Conservation (phyloP, 1,140 invertebrate species). For the Drosophila lacteicornis region DNA sequence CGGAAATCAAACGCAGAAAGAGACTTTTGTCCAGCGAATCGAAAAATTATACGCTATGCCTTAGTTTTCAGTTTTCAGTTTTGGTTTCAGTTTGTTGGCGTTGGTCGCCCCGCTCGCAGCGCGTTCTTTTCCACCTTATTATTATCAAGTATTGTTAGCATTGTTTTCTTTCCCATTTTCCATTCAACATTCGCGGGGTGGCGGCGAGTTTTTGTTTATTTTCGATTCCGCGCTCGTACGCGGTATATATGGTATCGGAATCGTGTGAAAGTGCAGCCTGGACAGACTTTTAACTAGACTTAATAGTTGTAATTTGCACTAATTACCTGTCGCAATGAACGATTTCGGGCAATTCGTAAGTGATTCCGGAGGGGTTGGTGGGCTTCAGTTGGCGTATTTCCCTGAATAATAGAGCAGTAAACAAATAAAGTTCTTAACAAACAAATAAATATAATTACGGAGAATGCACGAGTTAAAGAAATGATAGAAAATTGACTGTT, state of each 20-base stretch:
- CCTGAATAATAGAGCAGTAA: not conserved
- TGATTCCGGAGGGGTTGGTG: slow-evolving; percentile 18
- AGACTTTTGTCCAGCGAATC: slow-evolving; percentile 57
- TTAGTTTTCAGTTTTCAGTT: slow-evolving; percentile 12
- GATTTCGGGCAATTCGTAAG: slow-evolving; percentile 57
- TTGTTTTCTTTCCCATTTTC: slow-evolving; percentile 29
- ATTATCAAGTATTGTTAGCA: slow-evolving; percentile 10
- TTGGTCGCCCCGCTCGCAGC: slow-evolving; percentile 69
- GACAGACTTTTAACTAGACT: slow-evolving; percentile 5
- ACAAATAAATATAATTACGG: not conserved
- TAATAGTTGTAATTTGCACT: slow-evolving; percentile 55
- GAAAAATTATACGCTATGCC: slow-evolving; percentile 54
- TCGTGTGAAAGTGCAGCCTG: slow-evolving; percentile 71
- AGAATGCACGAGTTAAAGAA: not conserved
- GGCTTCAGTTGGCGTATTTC: not conserved
- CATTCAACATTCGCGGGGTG: slow-evolving; percentile 22
- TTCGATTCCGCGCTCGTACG: slow-evolving; percentile 19
- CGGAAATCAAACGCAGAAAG: slow-evolving; percentile 5
- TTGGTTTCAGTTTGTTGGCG: slow-evolving; percentile 61
- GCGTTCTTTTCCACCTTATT: slow-evolving; percentile 43
- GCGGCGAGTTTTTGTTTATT: slow-evolving; percentile 37
- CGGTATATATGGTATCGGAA: slow-evolving; percentile 2
- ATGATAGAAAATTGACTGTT: no score
- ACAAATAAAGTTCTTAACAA: not conserved
- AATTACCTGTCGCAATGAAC: slow-evolving; percentile 41